Evolutionary conservation across 2,113 vertebrate species (phyloP), one percentile per base, ranked within the genome.

Genomic region (Meriones unguiculatus): DNA sequence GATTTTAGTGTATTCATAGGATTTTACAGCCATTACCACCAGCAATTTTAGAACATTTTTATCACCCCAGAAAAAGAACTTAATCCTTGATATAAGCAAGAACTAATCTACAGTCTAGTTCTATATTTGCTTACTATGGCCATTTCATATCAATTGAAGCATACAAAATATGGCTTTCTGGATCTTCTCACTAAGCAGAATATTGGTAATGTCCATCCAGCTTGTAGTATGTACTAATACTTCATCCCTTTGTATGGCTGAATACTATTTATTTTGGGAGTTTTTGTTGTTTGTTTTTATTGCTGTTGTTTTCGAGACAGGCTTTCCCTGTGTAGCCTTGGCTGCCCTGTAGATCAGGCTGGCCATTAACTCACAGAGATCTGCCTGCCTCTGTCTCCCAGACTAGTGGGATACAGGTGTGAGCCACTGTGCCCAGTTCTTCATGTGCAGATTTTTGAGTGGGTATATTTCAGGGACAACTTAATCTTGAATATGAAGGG

Each of bases 1-100:
- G 52, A 30, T 91, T 95, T 87, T 64, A 77, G 17, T 91, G 38
- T 95, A 82, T 77, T 91, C 50, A 70, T 77, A 62, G 28, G 28
- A 32, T 64, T 96, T 54, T 72, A 28, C 24, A 96, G 75, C 9
- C 12, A 75, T 87, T 57, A 57, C 50, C 81, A 90, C 20, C 69
- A 64, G 59, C n/a, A 86, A 72, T 59, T 93, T 93, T 90, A 93
- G 50, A 90, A 93, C 38, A 95, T 70, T 93, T 82, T 76, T 32
- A 46, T 93, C 30, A 54, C 54, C 11, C 52, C 41, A 30, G 32
- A 20, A 87, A 87, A 32, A 14, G 76, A 90, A 46, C 70, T 57
- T 46, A 25, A 89, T 57, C 52, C 32, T 62, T 62, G 46, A 8
- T 72, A 12, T 77, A 72, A 14, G 17, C 22, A 91, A 50, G 35